phyloP scores from a whole-genome alignment of 1,140 invertebrate genomes.

The Zaprionus ornatus region DNA sequence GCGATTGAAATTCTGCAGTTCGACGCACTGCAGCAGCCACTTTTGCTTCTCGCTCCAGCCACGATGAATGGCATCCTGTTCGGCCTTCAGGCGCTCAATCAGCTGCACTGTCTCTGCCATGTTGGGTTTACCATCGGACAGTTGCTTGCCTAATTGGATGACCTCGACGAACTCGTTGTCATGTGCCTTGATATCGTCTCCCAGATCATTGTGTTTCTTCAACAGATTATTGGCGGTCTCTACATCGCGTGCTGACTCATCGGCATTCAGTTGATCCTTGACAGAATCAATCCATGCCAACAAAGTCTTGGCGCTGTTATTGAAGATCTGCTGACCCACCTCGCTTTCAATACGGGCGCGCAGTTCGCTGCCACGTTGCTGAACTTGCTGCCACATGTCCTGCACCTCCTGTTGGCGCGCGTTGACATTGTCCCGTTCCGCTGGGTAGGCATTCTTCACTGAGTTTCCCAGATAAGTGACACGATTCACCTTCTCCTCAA shows the following conservation, averaged over 20 bases:
- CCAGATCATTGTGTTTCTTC: slow-evolving; percentile 96
- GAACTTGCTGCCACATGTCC: slow-evolving; percentile 94
- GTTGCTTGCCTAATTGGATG: slow-evolving; percentile 89
- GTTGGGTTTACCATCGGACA: slow-evolving; percentile 89
- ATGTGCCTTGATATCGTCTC: slow-evolving; percentile 95
- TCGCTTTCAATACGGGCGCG: slow-evolving; percentile 94
- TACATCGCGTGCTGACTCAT: slow-evolving; percentile 93
- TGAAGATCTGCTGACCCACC: slow-evolving; percentile 97
- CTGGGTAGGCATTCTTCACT: slow-evolving; percentile 96
- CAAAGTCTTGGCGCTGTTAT: slow-evolving; percentile 91
- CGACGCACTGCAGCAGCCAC: slow-evolving; percentile 92
- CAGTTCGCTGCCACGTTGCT: slow-evolving; percentile 92
- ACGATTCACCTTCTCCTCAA: slow-evolving; percentile 94
- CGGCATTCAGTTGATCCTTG: slow-evolving; percentile 92
- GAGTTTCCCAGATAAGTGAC: slow-evolving; percentile 92
- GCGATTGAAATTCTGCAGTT: slow-evolving; percentile 95
- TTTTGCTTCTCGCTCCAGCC: slow-evolving; percentile 93
- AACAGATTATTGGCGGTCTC: slow-evolving; percentile 94
- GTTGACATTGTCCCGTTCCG: slow-evolving; percentile 94
- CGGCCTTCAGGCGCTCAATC: slow-evolving; percentile 89
- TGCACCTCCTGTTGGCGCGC: slow-evolving; percentile 93
- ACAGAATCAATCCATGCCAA: slow-evolving; percentile 91
- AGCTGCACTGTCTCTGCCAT: slow-evolving; percentile 89
- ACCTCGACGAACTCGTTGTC: slow-evolving; percentile 89
- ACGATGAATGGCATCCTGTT: slow-evolving; percentile 90